Conservation (phyloP, 2,797 vertebrate genomes). For the Thunnus albacares region DNA sequence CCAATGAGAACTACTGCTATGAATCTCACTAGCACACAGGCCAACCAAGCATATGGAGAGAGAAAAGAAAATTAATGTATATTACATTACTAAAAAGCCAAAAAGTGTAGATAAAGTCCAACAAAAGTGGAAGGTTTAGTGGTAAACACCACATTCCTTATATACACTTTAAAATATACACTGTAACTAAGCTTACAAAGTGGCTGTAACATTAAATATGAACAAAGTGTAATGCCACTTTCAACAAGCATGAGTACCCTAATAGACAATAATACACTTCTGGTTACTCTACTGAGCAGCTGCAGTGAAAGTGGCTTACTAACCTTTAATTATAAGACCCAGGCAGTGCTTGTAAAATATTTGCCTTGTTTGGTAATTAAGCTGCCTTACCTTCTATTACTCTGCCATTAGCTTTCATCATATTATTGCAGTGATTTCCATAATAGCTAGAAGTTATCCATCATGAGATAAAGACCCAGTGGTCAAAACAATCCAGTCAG, state of each 20-base stretch:
- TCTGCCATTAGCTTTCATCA: constrained; percentile 53
- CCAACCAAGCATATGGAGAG: constrained; percentile 5
- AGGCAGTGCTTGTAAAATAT: constrained; percentile 41
- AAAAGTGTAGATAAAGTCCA: constrained; percentile 9
- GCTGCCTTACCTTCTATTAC: constrained; percentile 54
- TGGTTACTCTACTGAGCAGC: constrained; percentile 2
- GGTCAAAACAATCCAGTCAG: constrained; percentile 55
- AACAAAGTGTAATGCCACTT: neutral
- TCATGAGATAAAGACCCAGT: constrained; percentile 45
- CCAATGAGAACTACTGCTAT: constrained; percentile 36
- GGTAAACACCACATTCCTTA: neutral
- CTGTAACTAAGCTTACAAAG: neutral
- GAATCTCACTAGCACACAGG: constrained; percentile 28
- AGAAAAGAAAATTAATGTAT: neutral
- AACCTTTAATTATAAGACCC: constrained; percentile 40
- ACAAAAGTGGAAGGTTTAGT: constrained; percentile 6
- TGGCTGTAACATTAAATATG: neutral
- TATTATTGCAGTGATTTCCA: constrained; percentile 48
- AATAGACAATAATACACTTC: constrained; percentile 12
- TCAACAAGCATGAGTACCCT: constrained; percentile 13
- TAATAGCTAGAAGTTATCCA: constrained; percentile 50
- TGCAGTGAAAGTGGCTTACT: constrained; percentile 3
- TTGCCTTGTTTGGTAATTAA: constrained; percentile 46
- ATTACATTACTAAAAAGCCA: constrained; percentile 6
- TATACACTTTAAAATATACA: neutral